Evolutionary conservation across 1,140 invertebrate genomes (phyloP).

Genomic region (Neodiprion virginianus): DNA sequence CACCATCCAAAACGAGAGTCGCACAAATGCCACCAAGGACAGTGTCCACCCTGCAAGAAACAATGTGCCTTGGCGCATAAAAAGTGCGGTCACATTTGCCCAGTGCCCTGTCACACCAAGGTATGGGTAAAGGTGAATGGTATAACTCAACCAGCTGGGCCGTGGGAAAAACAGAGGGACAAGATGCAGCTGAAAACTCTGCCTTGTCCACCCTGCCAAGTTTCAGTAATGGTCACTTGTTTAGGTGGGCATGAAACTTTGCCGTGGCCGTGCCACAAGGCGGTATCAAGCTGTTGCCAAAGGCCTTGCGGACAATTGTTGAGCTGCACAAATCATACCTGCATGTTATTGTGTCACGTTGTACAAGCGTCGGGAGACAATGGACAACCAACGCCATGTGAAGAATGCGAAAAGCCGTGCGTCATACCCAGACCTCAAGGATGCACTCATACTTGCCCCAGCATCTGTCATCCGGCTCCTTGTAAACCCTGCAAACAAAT

Average conservation of each 20-base stretch:
- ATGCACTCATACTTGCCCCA: constrained; percentile 80
- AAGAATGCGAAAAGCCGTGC: constrained; percentile 77
- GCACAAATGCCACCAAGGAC: constrained; percentile 87
- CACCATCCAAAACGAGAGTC: constrained; percentile 74
- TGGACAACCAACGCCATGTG: constrained; percentile 65
- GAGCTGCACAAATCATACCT: constrained; percentile 82
- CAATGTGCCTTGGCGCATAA: constrained; percentile 69
- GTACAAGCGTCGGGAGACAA: constrained; percentile 52
- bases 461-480: constrained; percentile 76
- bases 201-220: constrained; percentile 75
- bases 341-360: constrained; percentile 76
- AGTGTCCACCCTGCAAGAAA: constrained; percentile 84
- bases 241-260: constrained; percentile 82
- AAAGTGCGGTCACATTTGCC: constrained; percentile 81
- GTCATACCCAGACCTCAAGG: constrained; percentile 71
- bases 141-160: constrained; percentile 68
- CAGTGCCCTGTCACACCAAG: constrained; percentile 79
- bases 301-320: constrained; percentile 74
- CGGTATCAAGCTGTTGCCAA: constrained; percentile 75
- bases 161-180: constrained; percentile 77
- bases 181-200: constrained; percentile 70
- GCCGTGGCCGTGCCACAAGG: constrained; percentile 77
- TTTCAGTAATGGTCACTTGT: constrained; percentile 77
- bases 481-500: constrained; percentile 76
- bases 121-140: constrained; percentile 71